These are phyloP conservation scores for Hirtodrosophila cameraria DNA, from an alignment of 2,888 invertebrate genomes.

Conservation along the genomic window DNA sequence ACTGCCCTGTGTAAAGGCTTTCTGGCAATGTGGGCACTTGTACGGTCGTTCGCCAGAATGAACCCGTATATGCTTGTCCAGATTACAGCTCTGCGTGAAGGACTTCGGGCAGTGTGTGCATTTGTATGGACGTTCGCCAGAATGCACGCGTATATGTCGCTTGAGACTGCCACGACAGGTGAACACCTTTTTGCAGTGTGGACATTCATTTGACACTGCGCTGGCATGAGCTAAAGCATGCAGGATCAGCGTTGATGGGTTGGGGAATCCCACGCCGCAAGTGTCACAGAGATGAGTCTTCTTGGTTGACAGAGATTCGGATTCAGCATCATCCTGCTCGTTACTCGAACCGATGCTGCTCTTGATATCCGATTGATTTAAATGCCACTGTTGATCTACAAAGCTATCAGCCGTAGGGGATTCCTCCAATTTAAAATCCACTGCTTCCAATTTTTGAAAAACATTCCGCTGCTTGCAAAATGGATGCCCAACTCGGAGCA, in stretches of 20 bases:
- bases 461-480: slow-evolving; percentile 51
- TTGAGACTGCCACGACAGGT: slow-evolving; percentile 13
- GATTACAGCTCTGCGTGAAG: slow-evolving; percentile 71
- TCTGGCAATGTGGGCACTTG: slow-evolving; percentile 85
- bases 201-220: too few relatives aligned
- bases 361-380: too few relatives aligned
- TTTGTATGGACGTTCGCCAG: slow-evolving; percentile 15
- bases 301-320: too few relatives aligned
- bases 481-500: slow-evolving; percentile 68
- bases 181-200: slow-evolving; percentile 7
- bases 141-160: slow-evolving; percentile 22
- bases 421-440: background rate
- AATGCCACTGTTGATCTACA: too few relatives aligned
- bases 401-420: too few relatives aligned
- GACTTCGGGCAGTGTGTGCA: slow-evolving; percentile 15
- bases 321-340: too few relatives aligned
- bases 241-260: too few relatives aligned
- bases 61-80: slow-evolving; percentile 85
- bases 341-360: too few relatives aligned
- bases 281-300: too few relatives aligned
- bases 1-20: slow-evolving; percentile 85
- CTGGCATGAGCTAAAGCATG: too few relatives aligned
- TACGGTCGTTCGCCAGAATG: slow-evolving; percentile 85
- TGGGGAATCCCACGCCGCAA: too few relatives aligned
- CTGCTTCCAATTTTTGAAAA: background rate